Evolutionary conservation across 2,113 vertebrate genomes (phyloP).

Genomic region (Gopherus evgoodei): DNA sequence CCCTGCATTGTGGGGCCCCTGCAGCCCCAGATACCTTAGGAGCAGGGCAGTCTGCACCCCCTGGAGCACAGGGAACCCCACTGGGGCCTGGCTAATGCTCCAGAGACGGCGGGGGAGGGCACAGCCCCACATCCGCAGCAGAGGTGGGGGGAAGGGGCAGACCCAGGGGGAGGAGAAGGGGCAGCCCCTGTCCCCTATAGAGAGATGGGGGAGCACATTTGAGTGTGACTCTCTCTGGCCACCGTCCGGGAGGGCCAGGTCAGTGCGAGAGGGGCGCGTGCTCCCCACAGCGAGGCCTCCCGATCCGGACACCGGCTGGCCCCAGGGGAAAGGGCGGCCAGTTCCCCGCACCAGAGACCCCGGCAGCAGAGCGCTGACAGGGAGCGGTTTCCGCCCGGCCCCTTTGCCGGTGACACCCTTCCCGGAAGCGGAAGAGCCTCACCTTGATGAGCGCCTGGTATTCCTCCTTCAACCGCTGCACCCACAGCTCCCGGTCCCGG

Average conservation of each 20-base stretch:
- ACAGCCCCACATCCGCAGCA: too few relatives aligned
- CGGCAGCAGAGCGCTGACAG: not conserved
- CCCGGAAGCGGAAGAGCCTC: not conserved
- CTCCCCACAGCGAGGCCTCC: not conserved
- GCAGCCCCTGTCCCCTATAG: not conserved
- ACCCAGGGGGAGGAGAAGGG: not conserved
- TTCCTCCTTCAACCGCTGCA: slow-evolving; percentile 91
- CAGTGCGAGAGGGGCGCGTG: not conserved
- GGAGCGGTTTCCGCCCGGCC: slow-evolving; percentile 59
- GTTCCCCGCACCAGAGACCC: not conserved
- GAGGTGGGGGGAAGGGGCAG: too few relatives aligned
- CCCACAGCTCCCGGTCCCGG: slow-evolving; percentile 90
- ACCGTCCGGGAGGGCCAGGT: not conserved
- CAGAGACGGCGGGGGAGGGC: too few relatives aligned
- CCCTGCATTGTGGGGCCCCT: too few relatives aligned
- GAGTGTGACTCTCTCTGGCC: not conserved
- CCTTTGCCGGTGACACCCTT: not conserved
- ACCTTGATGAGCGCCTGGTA: slow-evolving; percentile 90
- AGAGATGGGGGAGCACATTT: not conserved
- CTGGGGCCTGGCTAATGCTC: too few relatives aligned
- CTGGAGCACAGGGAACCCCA: too few relatives aligned
- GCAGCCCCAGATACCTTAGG: too few relatives aligned
- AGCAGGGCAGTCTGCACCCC: too few relatives aligned
- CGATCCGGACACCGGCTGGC: not conserved
- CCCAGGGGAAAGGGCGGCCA: not conserved